Evolutionary conservation across 2,113 vertebrate genomes (phyloP).

Genomic region (Fregetta grallaria): DNA sequence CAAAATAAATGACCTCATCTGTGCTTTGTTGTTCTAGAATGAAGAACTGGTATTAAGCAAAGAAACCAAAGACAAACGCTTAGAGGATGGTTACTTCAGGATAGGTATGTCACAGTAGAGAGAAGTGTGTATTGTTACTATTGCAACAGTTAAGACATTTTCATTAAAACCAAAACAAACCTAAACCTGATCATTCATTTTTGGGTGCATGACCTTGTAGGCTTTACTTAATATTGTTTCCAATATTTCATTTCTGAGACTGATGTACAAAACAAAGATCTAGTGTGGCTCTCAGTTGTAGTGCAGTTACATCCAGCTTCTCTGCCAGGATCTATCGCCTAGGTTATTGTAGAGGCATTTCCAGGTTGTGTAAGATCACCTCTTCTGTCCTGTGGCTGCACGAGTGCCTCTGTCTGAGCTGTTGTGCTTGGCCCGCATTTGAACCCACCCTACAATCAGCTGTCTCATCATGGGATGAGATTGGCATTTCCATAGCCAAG

Average conservation of each 20-base stretch:
- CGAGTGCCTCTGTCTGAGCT: background rate
- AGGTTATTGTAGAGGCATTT: background rate
- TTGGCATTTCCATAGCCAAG: background rate
- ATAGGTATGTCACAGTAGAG: conserved; percentile 77
- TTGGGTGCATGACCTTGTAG: background rate
- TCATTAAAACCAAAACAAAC: background rate
- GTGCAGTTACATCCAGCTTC: background rate
- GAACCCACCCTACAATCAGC: background rate
- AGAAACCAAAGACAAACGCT: conserved; percentile 92
- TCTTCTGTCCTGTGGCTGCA: background rate
- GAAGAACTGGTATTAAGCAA: conserved; percentile 76
- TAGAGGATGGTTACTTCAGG: conserved; percentile 93
- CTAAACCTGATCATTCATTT: background rate
- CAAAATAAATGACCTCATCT: background rate
- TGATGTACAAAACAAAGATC: background rate
- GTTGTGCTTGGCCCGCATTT: background rate
- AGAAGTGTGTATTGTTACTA: background rate
- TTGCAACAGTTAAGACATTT: background rate
- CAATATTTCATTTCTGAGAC: background rate
- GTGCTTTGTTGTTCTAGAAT: conserved; percentile 65
- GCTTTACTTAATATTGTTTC: background rate
- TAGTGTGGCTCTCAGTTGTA: background rate
- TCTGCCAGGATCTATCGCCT: background rate
- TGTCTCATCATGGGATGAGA: background rate
- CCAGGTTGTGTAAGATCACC: background rate